These are phyloP conservation scores for Antigone vipio DNA, from an alignment of 2,113 vertebrate species.

Conservation along the genomic window DNA sequence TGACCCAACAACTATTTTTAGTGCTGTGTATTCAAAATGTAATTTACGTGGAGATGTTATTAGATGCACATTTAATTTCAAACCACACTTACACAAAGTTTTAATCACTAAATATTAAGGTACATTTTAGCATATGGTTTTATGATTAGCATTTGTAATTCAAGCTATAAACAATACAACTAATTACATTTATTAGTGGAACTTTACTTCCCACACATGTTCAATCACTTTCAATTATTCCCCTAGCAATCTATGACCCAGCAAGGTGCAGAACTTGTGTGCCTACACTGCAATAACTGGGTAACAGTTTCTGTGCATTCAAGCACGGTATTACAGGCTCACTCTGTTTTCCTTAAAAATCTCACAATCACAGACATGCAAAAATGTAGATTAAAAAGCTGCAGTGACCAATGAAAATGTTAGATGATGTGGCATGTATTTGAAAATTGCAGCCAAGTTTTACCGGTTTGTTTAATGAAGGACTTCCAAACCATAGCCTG, in stretches of 20 bases:
- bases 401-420: not conserved
- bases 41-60: slow-evolving; percentile 17
- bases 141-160: slow-evolving; percentile 18
- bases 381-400: not conserved
- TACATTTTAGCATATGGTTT: slow-evolving; percentile 3
- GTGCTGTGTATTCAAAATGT: not conserved
- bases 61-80: slow-evolving; percentile 37
- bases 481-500: not conserved
- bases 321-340: not conserved
- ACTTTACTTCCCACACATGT: slow-evolving; percentile 28
- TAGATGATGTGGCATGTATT: not conserved
- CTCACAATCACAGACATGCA: not conserved
- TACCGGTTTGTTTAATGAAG: not conserved
- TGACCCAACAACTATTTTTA: slow-evolving; percentile 40
- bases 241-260: not conserved
- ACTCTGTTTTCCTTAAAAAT: not conserved
- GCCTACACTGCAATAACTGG: not conserved
- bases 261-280: not conserved
- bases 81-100: not conserved
- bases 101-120: slow-evolving; percentile 43
- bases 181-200: slow-evolving; percentile 29
- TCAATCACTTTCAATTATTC: slow-evolving; percentile 34
- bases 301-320: not conserved
- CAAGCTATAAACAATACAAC: slow-evolving; percentile 17
- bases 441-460: not conserved